Evolutionary conservation across 2,797 vertebrate genomes (phyloP).

Genomic region (Propithecus perrieri): DNA sequence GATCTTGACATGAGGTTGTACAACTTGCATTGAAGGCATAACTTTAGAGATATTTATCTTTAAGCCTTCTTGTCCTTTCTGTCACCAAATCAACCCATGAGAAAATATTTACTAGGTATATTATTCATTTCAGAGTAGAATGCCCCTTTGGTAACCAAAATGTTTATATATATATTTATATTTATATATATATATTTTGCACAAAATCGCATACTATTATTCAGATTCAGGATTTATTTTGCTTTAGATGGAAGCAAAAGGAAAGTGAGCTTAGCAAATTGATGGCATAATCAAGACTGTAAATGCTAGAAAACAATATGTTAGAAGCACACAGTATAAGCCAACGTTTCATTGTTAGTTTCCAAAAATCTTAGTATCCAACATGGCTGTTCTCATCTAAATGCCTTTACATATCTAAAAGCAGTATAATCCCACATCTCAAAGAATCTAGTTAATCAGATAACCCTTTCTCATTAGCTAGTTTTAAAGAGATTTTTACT

Average conservation of each 20-base stretch:
- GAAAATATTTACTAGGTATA: constrained; percentile 34
- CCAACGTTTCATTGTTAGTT: neutral
- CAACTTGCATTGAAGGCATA: neutral
- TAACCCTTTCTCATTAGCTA: neutral
- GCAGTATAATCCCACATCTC: neutral
- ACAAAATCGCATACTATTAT: neutral
- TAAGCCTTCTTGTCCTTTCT: constrained; percentile 9
- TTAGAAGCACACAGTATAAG: neutral
- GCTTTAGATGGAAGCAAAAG: neutral
- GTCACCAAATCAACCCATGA: neutral
- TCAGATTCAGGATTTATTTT: constrained; percentile 17
- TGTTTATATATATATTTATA: neutral
- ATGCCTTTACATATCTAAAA: neutral
- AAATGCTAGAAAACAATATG: neutral
- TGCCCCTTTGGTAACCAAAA: neutral
- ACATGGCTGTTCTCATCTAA: neutral
- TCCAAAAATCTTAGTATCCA: neutral
- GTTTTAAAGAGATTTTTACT: constrained; percentile 7
- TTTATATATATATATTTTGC: neutral
- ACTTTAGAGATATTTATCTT: constrained; percentile 34
- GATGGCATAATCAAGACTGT: neutral
- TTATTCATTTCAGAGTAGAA: neutral
- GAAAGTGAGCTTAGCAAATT: neutral
- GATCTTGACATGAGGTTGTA: neutral
- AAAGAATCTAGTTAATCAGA: neutral